Base-by-base conservation (phyloP, 2,888 invertebrate genomes). In the Archips crataeganus region DNA sequence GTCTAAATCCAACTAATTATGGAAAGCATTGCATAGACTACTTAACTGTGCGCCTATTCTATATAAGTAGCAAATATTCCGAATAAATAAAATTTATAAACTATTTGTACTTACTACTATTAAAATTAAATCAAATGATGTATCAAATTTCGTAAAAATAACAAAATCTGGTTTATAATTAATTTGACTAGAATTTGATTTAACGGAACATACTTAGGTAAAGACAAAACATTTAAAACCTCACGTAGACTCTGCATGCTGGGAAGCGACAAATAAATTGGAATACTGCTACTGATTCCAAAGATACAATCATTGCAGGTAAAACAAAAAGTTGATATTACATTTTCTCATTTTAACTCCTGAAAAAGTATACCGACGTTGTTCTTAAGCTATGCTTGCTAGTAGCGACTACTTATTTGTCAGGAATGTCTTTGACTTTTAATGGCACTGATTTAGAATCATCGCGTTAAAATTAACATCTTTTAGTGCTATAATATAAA, bases 11-110 rank as follows among this genome's bases (percentile, higher is more conserved):
- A 82, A 84, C 86, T 87, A 89, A 85, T 86, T 83, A 79, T 85
- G 81, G 78, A 83, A 92, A 92, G 92, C 92, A 79, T 90, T 87
- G 87, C 88, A 87, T 85, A 80, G 80, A 82, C 90, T 91, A 91
- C 65, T 49, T 63, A 51, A 65, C 87, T 82, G 90, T 92, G 92
- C 89, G 78, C 77, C 86, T 90, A 87, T 77, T 77, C 77, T 84
- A 82, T 84, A 82, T 75, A 83, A 81, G 82, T 82, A 82, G 81
- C 80, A 77, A 83, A 82, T 57, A 57, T 57, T 57, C 32, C 57
- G 57, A 57, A 57, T 57, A 57, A 57, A 57, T 57, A 57, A 57
- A 57, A 32, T 32, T 10, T 10, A 57, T 11, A 10, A 32, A 57
- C 32, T 57, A 57, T 10, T 57, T 54, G 54, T 6, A 57, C 57